Evolutionary conservation across 2,113 vertebrate genomes (phyloP), one percentile per base, ranked within the genome.

Genomic region (Amazona guildingii): DNA sequence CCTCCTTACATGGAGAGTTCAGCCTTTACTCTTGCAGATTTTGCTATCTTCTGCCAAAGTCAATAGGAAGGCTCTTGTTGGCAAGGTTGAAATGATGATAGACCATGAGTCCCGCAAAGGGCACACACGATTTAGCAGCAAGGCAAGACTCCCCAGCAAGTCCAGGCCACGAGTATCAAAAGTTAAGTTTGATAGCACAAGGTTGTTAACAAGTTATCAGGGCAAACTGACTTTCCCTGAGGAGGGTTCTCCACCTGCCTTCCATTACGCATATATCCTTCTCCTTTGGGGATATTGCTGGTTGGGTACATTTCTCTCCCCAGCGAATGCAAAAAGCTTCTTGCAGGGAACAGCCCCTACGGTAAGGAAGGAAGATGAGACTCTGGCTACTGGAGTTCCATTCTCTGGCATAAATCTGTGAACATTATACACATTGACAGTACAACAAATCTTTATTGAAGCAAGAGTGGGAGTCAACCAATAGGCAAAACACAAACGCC

Each of bases 401-500:
- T 64, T 57, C n/a, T 88, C 66, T 79, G 62, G 31, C 48, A 49
- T 41, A 76, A 64, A 82, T 62, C 66, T 75, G n/a, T 48, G 79
- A 92, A 78, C 35, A 9, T 23, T 33, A 17, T 49, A 80, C 12
- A 46, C 33, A 21, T 37, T 0, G 0, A 77, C 63, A 90, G 39
- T 25, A 19, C 43, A 86, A 81, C 20, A 63, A 80, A 33, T 33
- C 35, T 82, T 83, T n/a, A 80, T 49, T 59, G 52, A 93, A 95
- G 62, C 44, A 79, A 57, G 49, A 79, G 20, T 35, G 17, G 84
- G 92, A 96, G 51, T 93, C 83, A 88, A 94, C 48, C 73, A 95
- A 62, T 28, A 94, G 78, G 62, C 33, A 90, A 83, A 95, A 94
- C 82, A 68, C 64, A 93, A 95, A 90, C 83, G 95, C 33, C 44